Percentiles rank a stretch among this genome's conserved stretches.
phyloP scores from a whole-genome alignment of 2,888 invertebrate species.

The Atherix ibis region DNA sequence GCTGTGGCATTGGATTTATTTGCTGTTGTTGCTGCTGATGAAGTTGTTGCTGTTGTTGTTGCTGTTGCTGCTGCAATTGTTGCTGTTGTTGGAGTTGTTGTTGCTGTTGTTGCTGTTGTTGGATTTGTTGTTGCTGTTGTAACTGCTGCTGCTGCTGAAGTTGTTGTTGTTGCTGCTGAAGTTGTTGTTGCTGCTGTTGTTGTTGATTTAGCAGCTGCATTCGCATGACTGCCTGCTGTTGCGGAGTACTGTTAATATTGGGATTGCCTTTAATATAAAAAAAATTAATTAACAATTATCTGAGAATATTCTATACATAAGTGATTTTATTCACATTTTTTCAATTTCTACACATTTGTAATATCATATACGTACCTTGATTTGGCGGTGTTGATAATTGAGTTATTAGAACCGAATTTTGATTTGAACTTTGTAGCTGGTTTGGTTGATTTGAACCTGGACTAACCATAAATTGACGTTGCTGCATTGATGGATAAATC shows the following conservation, averaged over 20 bases:
- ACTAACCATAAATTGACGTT: conserved; percentile 24
- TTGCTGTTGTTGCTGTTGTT: conserved; percentile 10
- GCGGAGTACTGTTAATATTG: background rate
- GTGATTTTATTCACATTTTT: too few relatives aligned
- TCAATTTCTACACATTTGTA: background rate
- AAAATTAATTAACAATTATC: background rate
- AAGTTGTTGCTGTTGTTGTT: conserved; percentile 22
- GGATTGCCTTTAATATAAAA: background rate
- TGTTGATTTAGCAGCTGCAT: conserved; percentile 7
- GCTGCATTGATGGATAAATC: conserved; percentile 7
- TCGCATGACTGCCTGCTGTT: background rate
- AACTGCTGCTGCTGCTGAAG: conserved; percentile 10
- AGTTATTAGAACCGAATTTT: conserved; percentile 41
- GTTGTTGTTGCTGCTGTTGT: conserved; percentile 13
- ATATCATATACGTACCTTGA: conserved; percentile 14
- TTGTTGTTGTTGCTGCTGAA: conserved; percentile 19
- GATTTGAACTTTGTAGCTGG: conserved; percentile 21
- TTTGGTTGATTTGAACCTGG: conserved; percentile 16
- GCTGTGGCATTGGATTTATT: conserved; percentile 16
- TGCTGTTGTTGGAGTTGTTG: conserved; percentile 16
- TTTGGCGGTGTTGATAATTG: conserved; percentile 44
- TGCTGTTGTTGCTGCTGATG: conserved; percentile 15
- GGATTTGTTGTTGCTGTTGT: background rate
- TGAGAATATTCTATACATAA: too few relatives aligned
- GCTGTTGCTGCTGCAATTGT: conserved; percentile 27